Conservation (phyloP, 2,113 vertebrate genomes). For the Mobula hypostoma region DNA sequence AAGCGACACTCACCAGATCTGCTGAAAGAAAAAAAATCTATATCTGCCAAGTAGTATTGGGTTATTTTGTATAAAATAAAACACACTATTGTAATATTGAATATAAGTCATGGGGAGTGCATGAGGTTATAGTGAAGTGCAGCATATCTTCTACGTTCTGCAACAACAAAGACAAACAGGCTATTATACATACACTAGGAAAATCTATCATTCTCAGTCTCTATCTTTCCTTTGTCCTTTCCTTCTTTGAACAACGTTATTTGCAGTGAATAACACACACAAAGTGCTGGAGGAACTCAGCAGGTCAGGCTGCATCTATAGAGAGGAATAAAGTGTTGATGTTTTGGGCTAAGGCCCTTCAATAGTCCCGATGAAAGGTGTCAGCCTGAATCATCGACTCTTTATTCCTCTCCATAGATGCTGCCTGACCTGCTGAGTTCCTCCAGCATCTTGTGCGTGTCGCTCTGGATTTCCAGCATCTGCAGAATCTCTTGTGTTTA, state of each 20-base stretch:
- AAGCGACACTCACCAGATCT: too few relatives aligned
- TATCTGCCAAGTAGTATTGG: background rate
- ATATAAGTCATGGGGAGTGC: background rate
- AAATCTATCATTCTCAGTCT: background rate
- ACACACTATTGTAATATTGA: background rate
- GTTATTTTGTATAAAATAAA: background rate
- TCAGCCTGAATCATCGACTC: too few relatives aligned
- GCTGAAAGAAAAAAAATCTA: background rate
- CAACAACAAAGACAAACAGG: constrained; percentile 13
- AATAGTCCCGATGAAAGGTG: too few relatives aligned
- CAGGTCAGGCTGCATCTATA: too few relatives aligned
- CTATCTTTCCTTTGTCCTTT: background rate
- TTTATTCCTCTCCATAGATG: too few relatives aligned
- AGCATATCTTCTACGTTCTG: background rate
- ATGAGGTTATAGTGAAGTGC: background rate
- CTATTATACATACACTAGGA: background rate
- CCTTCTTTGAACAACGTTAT: background rate
- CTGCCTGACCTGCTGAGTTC: too few relatives aligned
- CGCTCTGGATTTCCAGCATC: too few relatives aligned
- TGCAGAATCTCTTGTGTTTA: too few relatives aligned
- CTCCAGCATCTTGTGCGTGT: too few relatives aligned
- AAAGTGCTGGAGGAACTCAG: too few relatives aligned
- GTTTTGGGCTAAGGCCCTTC: too few relatives aligned
- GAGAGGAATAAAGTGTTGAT: too few relatives aligned
- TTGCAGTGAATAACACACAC: background rate